Evolutionary conservation across 2,888 invertebrate genomes (phyloP).

Genomic region (Mongoloraphidia duomilia): DNA sequence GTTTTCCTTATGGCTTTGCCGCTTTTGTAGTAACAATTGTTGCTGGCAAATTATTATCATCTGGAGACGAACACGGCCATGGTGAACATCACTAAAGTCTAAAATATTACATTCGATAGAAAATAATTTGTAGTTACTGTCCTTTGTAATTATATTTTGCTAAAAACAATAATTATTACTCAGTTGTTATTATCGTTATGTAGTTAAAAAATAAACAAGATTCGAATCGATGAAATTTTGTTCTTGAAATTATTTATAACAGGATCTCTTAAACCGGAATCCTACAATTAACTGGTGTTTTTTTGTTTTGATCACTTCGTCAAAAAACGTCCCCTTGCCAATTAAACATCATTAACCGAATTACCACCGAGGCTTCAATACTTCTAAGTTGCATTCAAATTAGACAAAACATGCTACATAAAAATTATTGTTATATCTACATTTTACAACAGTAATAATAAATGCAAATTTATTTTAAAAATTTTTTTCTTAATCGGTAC

Average conservation of each 20-base stretch:
- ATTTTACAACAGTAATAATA: neutral
- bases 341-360: too few species aligned
- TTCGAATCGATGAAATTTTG: too few species aligned
- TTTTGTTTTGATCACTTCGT: too few species aligned
- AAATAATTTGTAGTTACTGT: too few species aligned
- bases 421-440: neutral
- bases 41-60: slow-evolving; percentile 27
- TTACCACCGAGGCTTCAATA: too few species aligned
- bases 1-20: slow-evolving; percentile 47
- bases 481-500: too few species aligned
- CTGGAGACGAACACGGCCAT: slow-evolving; percentile 32
- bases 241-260: too few species aligned
- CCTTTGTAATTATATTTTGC: neutral
- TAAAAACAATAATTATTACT: neutral
- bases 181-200: too few species aligned
- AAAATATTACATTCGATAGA: neutral
- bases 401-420: neutral
- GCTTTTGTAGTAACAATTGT: slow-evolving; percentile 41
- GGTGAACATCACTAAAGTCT: slow-evolving; percentile 27
- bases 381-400: neutral
- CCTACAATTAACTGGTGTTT: too few species aligned
- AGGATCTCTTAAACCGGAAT: too few species aligned
- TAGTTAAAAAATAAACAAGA: too few species aligned
- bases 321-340: too few species aligned
- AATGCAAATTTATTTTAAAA: neutral